Percentiles rank a stretch among this genome's conserved stretches.
Conservation (phyloP, 2,888 invertebrate species). For the Trichacis sp. region DNA sequence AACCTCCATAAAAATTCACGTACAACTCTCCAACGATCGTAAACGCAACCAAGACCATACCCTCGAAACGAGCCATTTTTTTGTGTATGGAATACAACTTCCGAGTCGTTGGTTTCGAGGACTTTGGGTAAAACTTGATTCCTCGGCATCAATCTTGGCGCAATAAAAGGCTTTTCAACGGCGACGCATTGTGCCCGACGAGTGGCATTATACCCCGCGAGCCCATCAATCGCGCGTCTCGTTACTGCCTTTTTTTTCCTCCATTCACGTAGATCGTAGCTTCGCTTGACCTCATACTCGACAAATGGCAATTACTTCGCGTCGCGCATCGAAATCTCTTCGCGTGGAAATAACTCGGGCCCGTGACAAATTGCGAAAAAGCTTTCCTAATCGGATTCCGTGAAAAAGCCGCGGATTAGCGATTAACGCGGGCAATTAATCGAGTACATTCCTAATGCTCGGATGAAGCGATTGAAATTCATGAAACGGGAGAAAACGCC, state of each 20-base stretch:
- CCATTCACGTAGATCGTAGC: slow-evolving; percentile 16
- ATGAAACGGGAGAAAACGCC: not conserved
- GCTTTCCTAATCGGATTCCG: too few relatives aligned
- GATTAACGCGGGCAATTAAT: too few relatives aligned
- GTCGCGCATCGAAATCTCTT: slow-evolving; percentile 23
- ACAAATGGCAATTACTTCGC: slow-evolving; percentile 21
- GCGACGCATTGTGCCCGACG: not conserved
- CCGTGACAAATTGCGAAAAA: not conserved
- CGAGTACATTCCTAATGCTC: not conserved
- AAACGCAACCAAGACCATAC: not conserved
- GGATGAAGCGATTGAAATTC: slow-evolving; percentile 1
- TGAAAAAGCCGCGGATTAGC: too few relatives aligned
- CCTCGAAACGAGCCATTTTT: not conserved
- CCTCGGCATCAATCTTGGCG: not conserved
- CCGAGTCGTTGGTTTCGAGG: not conserved
- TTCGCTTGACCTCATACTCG: slow-evolving; percentile 19
- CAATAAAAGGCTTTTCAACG: slow-evolving; percentile 1
- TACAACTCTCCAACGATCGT: not conserved
- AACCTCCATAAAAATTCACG: not conserved
- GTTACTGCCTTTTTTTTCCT: slow-evolving; percentile 14
- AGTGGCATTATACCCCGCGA: slow-evolving; percentile 20
- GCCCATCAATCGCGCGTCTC: slow-evolving; percentile 34
- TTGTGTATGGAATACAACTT: not conserved
- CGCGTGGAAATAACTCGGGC: not conserved
- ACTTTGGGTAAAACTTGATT: not conserved